These are phyloP conservation scores for Vanessa atalanta DNA, from an alignment of 1,140 invertebrate genomes.

Conservation along the genomic window DNA sequence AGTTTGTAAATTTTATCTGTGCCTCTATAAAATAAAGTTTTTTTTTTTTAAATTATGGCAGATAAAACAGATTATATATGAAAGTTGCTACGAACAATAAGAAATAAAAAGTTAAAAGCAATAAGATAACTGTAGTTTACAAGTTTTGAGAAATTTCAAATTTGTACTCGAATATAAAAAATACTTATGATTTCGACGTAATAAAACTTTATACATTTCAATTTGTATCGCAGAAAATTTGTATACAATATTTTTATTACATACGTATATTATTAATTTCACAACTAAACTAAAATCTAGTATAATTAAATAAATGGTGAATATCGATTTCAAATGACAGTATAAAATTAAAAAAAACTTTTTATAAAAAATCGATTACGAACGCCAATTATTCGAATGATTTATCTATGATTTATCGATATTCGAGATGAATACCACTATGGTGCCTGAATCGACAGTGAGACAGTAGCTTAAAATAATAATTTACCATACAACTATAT, in stretches of 20 bases:
- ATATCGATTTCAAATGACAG: background rate
- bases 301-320: too few relatives aligned
- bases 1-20: conserved; percentile 6
- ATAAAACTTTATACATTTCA: too few relatives aligned
- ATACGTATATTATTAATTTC: too few relatives aligned
- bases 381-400: background rate
- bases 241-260: too few relatives aligned
- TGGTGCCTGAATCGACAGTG: conserved; percentile 11
- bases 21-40: background rate
- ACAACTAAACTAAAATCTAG: too few relatives aligned
- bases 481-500: background rate
- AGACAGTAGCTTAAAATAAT: conserved; percentile 2
- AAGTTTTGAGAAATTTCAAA: too few relatives aligned
- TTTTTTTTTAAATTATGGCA: background rate
- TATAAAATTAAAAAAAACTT: too few relatives aligned
- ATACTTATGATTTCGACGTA: too few relatives aligned
- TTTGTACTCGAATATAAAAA: too few relatives aligned
- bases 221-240: too few relatives aligned
- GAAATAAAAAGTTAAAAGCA: background rate
- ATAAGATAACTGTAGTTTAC: background rate
- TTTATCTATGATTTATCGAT: background rate
- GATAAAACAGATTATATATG: background rate
- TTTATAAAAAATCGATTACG: background rate
- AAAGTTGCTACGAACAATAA: background rate
- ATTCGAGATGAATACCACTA: conserved; percentile 1